Evolutionary conservation across 2,797 vertebrate genomes (phyloP), one percentile per base, ranked within the genome.

Genomic region (Melanotaenia maccullochi): DNA sequence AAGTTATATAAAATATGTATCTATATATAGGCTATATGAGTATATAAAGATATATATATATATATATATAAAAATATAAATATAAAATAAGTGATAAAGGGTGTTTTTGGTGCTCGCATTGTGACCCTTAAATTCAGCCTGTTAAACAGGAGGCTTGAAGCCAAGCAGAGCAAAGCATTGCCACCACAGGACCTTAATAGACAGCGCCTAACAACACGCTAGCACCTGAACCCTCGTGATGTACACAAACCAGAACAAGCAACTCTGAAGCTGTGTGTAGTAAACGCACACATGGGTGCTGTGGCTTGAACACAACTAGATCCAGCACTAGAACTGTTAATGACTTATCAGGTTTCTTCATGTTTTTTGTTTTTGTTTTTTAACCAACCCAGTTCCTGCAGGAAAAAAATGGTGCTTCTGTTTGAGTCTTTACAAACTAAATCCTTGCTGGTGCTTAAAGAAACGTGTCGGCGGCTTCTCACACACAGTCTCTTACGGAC

Each of bases 371-470:
- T 11, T 42, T 60, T 35, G 7, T 54, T 5, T 22, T 71, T 49
- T 49, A 51, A 76, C 56, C 67, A 66, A 89, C 66, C 36, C 76
- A 81, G 58, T 83, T 69, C 76, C 72, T 84, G 73, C 73, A 85
- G 82, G 82, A 81, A 80, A 84, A 84, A 85, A 85, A 87, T 70
- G 92, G 90, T 94, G 93, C 92, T 94, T 54, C 44, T 75, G 40
- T 69, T 54, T 81, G 56, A 60, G 28, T 67, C 64, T 73, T 81
- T 81, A 71, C 33, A 62, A 66, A 76, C 36, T 28, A 63, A 74
- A 73, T 75, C 78, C 78, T 33, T 28, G 70, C 68, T 80, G 86
- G 83, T 89, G 88, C 89, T 78, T 71, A 81, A 60, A 66, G 13
- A 81, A 20, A 69, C 42, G 36, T 0, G 32, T 85, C 78, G 59